A percentile compares a stretch with the other conserved stretches of the same genome.
Conservation (phyloP, 2,888 invertebrate genomes). For the Drosophila histrio region DNA sequence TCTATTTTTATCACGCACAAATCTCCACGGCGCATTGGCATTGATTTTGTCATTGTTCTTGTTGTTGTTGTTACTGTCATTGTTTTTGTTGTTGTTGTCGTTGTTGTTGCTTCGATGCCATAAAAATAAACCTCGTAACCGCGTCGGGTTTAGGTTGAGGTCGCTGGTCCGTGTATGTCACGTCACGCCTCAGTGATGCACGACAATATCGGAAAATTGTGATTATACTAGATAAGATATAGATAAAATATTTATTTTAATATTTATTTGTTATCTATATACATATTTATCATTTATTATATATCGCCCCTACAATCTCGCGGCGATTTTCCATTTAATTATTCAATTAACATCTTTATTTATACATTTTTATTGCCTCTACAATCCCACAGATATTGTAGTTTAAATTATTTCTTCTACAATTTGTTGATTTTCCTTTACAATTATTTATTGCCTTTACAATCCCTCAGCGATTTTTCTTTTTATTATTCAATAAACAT, state of each 20-base stretch:
- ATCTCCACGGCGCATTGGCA: slow-evolving; percentile 51
- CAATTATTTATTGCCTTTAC: too few relatives aligned
- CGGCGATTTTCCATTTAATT: too few relatives aligned
- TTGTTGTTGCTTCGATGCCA: slow-evolving; percentile 20
- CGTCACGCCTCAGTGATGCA: slow-evolving; percentile 27
- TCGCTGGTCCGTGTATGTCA: slow-evolving; percentile 1
- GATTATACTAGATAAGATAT: too few relatives aligned
- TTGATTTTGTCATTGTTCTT: slow-evolving; percentile 45
- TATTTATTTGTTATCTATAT: not conserved
- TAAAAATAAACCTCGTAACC: slow-evolving; percentile 46
- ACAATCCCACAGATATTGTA: too few relatives aligned
- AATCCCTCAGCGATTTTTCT: too few relatives aligned
- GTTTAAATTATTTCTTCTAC: too few relatives aligned
- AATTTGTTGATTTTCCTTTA: too few relatives aligned
- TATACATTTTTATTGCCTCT: too few relatives aligned
- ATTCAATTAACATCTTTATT: too few relatives aligned
- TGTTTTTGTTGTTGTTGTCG: not conserved
- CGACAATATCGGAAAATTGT: slow-evolving; percentile 24
- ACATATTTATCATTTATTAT: too few relatives aligned
- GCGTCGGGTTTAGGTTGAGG: slow-evolving; percentile 13
- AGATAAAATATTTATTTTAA: not conserved
- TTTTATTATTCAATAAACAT: too few relatives aligned
- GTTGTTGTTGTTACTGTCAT: not conserved
- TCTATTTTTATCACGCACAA: slow-evolving; percentile 55
- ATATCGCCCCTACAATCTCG: too few relatives aligned